Percentiles rank a stretch among this genome's conserved stretches.
These are phyloP conservation scores for Chydorus sphaericus DNA, from an alignment of 2,888 invertebrate species.

Conservation along the genomic window DNA sequence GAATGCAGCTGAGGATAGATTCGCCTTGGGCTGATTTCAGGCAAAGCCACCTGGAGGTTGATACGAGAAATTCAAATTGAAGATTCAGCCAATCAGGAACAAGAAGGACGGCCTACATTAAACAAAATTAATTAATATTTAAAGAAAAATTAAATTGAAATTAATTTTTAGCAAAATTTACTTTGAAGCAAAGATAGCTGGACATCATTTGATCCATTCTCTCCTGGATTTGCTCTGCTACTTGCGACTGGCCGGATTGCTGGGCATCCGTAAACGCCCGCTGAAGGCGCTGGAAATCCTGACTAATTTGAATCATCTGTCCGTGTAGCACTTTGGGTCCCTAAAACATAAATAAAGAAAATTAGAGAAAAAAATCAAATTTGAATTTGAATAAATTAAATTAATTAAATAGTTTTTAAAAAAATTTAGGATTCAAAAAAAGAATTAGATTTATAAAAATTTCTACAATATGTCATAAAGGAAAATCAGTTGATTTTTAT, in stretches of 20 bases:
- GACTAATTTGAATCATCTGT: slow-evolving; percentile 39
- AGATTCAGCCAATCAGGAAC: slow-evolving; percentile 56
- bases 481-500: no score
- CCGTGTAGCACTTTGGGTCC: slow-evolving; percentile 37
- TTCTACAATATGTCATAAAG: no score
- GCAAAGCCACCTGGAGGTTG: slow-evolving; percentile 63
- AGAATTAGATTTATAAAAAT: no score
- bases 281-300: slow-evolving; percentile 53
- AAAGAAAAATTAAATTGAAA: not conserved
- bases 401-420: no score
- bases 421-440: no score
- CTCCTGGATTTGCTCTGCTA: slow-evolving; percentile 39
- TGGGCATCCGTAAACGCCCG: slow-evolving; percentile 52
- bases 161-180: not conserved
- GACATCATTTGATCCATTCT: slow-evolving; percentile 19
- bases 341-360: no score
- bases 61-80: slow-evolving; percentile 59
- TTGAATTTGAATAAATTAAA: no score
- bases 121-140: slow-evolving; percentile 13
- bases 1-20: not conserved
- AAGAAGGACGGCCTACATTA: slow-evolving; percentile 47
- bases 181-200: slow-evolving; percentile 17
- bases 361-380: no score
- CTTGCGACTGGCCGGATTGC: slow-evolving; percentile 38
- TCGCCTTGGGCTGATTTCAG: no score